Conservation (phyloP, 2,797 vertebrate species). For the Lagocephalus sceleratus region DNA sequence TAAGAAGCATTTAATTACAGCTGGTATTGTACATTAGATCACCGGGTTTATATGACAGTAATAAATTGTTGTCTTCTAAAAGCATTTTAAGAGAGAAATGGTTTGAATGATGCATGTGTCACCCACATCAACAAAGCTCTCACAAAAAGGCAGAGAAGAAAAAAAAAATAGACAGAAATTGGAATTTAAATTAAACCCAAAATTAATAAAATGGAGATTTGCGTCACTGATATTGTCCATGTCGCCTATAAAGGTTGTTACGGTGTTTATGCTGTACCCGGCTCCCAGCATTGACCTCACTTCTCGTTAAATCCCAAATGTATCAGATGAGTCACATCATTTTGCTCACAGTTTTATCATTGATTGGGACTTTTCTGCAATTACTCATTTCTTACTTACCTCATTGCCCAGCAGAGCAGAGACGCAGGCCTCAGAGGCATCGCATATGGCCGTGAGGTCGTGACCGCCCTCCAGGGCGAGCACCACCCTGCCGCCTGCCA, state of each 20-base stretch:
- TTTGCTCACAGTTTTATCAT: slow-evolving; percentile 12
- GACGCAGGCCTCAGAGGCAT: slow-evolving; percentile 95
- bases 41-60: too few relatives aligned
- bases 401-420: slow-evolving; percentile 93
- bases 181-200: too few relatives aligned
- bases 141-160: too few relatives aligned
- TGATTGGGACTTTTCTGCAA: slow-evolving; percentile 3
- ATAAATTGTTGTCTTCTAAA: too few relatives aligned
- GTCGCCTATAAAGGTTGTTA: neutral
- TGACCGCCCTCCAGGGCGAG: slow-evolving; percentile 96
- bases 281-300: neutral
- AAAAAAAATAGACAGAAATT: too few relatives aligned
- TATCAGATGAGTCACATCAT: neutral
- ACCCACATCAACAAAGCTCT: too few relatives aligned
- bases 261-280: neutral
- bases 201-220: neutral
- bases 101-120: too few relatives aligned
- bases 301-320: neutral
- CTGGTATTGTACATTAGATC: too few relatives aligned
- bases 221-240: neutral
- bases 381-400: slow-evolving; percentile 73
- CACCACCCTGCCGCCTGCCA: slow-evolving; percentile 91
- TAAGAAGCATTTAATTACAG: too few relatives aligned
- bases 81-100: too few relatives aligned
- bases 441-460: slow-evolving; percentile 96